phyloP scores from a whole-genome alignment of 2,797 vertebrate genomes.

The Eurystomus glaucurus region DNA sequence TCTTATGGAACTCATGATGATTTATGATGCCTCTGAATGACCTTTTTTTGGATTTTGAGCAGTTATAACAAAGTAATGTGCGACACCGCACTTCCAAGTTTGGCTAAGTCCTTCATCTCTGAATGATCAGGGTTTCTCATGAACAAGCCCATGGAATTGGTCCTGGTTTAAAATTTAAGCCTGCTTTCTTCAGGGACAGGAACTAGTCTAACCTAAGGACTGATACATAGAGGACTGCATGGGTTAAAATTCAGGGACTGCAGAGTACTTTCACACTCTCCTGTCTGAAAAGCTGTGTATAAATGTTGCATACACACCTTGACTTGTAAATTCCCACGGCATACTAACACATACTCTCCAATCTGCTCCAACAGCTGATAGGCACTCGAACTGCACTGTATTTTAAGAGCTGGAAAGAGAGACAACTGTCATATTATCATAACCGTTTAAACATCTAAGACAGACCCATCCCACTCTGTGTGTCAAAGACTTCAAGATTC shows the following conservation, averaged over 20 bases:
- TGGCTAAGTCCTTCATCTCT: background rate
- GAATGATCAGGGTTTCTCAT: background rate
- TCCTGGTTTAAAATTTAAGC: background rate
- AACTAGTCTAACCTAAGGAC: background rate
- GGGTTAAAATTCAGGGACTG: slow-evolving; percentile 18
- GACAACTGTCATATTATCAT: background rate
- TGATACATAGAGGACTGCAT: background rate
- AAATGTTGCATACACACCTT: slow-evolving; percentile 83
- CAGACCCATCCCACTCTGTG: background rate
- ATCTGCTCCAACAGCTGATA: slow-evolving; percentile 90
- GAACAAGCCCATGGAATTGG: background rate
- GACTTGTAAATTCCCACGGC: slow-evolving; percentile 88
- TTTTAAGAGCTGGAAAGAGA: slow-evolving; percentile 87
- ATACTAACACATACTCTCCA: slow-evolving; percentile 85
- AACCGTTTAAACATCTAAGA: background rate
- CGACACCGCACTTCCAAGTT: background rate
- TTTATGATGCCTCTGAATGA: background rate
- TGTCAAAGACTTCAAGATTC: background rate
- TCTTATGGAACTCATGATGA: background rate
- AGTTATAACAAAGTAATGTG: background rate
- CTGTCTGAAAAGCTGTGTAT: slow-evolving; percentile 26
- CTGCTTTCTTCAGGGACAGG: background rate
- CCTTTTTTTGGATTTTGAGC: background rate
- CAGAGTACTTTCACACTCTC: slow-evolving; percentile 18
- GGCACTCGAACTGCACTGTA: slow-evolving; percentile 88